Evolutionary conservation across 2,797 vertebrate species (phyloP).

Genomic region (Hypotaenidia okinawae): DNA sequence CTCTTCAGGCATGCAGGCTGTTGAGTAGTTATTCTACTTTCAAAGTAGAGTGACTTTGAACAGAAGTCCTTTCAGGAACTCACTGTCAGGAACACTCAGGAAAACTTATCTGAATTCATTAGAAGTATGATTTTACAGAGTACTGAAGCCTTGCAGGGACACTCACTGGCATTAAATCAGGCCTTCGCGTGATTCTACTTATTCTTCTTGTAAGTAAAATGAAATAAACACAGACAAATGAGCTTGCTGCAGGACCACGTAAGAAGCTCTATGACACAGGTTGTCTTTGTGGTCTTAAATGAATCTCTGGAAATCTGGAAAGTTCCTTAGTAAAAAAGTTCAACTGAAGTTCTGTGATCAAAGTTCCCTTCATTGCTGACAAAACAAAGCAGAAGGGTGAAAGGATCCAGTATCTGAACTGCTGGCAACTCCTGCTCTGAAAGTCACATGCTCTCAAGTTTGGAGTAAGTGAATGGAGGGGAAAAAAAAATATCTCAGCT

Average conservation of each 20-base stretch:
- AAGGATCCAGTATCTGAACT: not conserved
- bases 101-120: not conserved
- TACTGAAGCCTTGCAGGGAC: not conserved
- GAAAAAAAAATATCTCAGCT: not conserved
- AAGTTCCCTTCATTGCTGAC: not conserved
- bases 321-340: not conserved
- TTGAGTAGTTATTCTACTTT: not conserved
- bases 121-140: not conserved
- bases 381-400: not conserved
- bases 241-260: not conserved
- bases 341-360: not conserved
- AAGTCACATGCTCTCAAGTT: not conserved
- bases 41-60: not conserved
- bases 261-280: not conserved
- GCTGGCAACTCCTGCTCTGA: not conserved
- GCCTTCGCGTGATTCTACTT: not conserved
- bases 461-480: not conserved
- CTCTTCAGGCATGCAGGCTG: not conserved
- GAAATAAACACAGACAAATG: not conserved
- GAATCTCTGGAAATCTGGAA: not conserved
- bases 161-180: not conserved
- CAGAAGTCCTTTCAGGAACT: not conserved
- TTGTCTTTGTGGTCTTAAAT: not conserved
- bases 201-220: not conserved
- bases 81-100: not conserved